Evolutionary conservation across 2,113 vertebrate genomes (phyloP).

Genomic region (Balaenoptera acutorostrata): DNA sequence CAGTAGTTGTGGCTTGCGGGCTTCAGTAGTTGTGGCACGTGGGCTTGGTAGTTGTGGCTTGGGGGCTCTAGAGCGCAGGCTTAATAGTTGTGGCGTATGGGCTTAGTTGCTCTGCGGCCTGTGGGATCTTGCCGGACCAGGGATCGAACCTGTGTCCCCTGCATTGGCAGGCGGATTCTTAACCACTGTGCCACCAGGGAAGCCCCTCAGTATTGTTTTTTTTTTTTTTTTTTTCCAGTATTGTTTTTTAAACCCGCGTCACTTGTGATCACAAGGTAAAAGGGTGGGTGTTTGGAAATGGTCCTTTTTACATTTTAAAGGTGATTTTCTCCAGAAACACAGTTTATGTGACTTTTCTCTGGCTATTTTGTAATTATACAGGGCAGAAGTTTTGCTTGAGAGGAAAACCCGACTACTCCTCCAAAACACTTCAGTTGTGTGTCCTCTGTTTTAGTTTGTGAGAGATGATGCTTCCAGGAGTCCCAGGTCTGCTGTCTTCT

Average conservation of each 20-base stretch:
- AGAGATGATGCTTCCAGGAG: background rate
- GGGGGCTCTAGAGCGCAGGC: too few species aligned
- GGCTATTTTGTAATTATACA: background rate
- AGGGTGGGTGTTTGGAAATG: background rate
- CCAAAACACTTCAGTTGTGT: accelerated
- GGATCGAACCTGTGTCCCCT: too few species aligned
- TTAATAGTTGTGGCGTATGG: too few species aligned
- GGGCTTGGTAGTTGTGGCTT: too few species aligned
- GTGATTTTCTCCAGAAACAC: background rate
- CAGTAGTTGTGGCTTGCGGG: too few species aligned
- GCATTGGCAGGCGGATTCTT: too few species aligned
- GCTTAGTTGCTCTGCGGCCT: too few species aligned
- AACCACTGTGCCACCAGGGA: too few species aligned
- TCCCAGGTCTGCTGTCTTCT: background rate
- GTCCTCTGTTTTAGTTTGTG: background rate
- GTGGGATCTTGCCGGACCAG: too few species aligned
- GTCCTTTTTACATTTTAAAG: background rate
- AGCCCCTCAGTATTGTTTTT: background rate
- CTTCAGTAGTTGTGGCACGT: too few species aligned
- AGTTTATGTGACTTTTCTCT: background rate
- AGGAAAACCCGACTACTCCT: background rate
- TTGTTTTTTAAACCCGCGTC: background rate
- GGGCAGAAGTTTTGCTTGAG: background rate
- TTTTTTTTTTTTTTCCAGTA: background rate
- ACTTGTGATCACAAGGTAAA: background rate